Percentiles rank a stretch among this genome's conserved stretches.
phyloP scores from a whole-genome alignment of 2,797 vertebrate genomes.

The Arnoldichthys spilopterus region DNA sequence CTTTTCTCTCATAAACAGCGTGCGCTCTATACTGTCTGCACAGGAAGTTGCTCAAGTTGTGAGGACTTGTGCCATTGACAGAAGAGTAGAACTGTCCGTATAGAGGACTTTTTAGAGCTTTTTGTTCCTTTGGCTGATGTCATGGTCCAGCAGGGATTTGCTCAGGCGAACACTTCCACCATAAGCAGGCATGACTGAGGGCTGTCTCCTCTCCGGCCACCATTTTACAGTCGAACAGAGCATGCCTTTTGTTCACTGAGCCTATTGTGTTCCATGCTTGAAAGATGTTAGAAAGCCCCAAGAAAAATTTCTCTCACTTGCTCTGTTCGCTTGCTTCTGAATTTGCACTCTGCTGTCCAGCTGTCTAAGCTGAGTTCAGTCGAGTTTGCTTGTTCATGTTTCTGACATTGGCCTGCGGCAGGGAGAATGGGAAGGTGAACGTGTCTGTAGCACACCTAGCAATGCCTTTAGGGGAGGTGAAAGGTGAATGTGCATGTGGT shows the following conservation, averaged over 20 bases:
- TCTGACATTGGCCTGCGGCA: constrained; percentile 39
- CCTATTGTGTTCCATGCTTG: constrained; percentile 19
- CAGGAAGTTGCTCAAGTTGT: constrained; percentile 21
- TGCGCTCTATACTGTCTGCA: not conserved
- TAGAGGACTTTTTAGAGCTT: not conserved
- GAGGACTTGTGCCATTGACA: constrained; percentile 18
- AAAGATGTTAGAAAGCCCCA: constrained; percentile 7
- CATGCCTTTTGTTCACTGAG: constrained; percentile 2
- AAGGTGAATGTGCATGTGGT: not conserved
- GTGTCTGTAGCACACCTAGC: constrained; percentile 13
- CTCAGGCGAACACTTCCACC: constrained; percentile 19
- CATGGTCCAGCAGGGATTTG: constrained; percentile 18
- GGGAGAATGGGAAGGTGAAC: constrained; percentile 39
- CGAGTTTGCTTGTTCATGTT: constrained; percentile 14
- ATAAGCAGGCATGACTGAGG: constrained; percentile 16
- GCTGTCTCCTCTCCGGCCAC: constrained; percentile 17
- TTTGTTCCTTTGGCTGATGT: constrained; percentile 19
- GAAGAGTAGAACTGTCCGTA: constrained; percentile 6
- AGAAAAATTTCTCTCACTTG: constrained; percentile 18
- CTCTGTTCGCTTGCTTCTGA: constrained; percentile 11
- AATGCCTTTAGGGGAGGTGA: constrained; percentile 31
- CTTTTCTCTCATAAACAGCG: not conserved
- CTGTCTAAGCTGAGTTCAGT: constrained; percentile 11
- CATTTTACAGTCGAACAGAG: constrained; percentile 31
- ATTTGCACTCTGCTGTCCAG: constrained; percentile 14